These are phyloP conservation scores for Rhynchonycteris naso DNA, from an alignment of 2,797 vertebrate genomes.

Conservation along the genomic window DNA sequence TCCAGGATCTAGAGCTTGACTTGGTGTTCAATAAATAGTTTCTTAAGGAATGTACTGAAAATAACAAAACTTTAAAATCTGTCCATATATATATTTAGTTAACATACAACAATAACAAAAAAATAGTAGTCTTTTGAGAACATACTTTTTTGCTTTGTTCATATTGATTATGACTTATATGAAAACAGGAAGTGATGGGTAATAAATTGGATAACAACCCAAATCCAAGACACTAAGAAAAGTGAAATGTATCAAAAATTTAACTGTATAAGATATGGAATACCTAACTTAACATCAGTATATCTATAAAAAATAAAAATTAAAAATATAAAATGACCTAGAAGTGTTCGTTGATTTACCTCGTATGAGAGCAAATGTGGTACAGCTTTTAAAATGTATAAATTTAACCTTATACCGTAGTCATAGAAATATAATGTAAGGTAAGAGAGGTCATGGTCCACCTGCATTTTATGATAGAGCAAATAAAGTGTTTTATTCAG, in stretches of 20 bases:
- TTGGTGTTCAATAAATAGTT: neutral
- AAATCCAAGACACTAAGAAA: neutral
- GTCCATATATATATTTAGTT: neutral
- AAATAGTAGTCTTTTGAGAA: neutral
- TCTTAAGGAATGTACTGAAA: neutral
- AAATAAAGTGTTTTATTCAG: neutral
- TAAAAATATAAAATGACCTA: neutral
- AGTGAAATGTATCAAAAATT: neutral
- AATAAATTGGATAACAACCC: neutral
- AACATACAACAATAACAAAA: neutral
- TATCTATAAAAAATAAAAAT: neutral
- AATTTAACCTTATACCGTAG: neutral
- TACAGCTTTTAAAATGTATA: neutral
- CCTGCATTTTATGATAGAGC: neutral
- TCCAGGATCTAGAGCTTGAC: neutral
- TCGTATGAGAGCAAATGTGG: neutral
- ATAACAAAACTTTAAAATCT: neutral
- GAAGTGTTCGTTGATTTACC: neutral
- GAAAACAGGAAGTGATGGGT: neutral
- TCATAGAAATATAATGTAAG: neutral
- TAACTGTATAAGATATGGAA: neutral
- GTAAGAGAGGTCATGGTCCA: neutral
- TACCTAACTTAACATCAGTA: neutral
- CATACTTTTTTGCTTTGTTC: neutral
- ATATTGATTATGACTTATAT: neutral